Evolutionary conservation across 2,888 invertebrate species (phyloP), one percentile per base, ranked within the genome.

Genomic region (Auanema sp.): DNA sequence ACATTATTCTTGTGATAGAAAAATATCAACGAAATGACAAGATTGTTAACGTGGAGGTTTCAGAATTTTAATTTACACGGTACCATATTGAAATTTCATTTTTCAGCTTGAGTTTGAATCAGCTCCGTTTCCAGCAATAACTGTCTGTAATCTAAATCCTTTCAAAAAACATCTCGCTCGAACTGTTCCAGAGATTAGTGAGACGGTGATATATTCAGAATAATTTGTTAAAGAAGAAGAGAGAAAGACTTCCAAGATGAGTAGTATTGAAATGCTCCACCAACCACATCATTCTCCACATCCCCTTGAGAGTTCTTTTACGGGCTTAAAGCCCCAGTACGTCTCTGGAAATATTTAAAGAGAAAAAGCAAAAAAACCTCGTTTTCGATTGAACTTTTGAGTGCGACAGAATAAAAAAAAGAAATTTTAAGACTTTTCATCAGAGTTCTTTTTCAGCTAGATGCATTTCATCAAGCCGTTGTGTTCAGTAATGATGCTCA

Each of bases 401-500:
- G 16, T 21, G 16, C 6, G 47, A 47, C 16, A 18, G 47, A 21
- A 18, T 47, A 21, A 47, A 47, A 47, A 47, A 18, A 47, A 21
- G 47, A 47, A 47, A 47, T 21, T 18, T 47, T 18, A 47, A 47
- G 47, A 18, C 21, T 47, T 47, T 18, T 47, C 16, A 47, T 33
- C 33, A 33, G 8, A 3, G 6, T 16, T 61, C 14, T 40, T 52
- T 65, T 66, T 49, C 66, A 79, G 77, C 68, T 81, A 11, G 80
- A 82, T 60, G 79, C 79, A 10, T 81, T 77, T 66, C 81, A 81
- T 61, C 81, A 81, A 69, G 80, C 80, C 1, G 81, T 81, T 8
- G 73, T 77, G 24, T 81, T 75, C 70, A 75, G 75, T 51, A 77
- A 79, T 58, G 80, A 80, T 58, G 79, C 81, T 10, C 67, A 74